Evolutionary conservation across 2,888 invertebrate genomes (phyloP).

Genomic region (Acanthococcus lagerstroemiae): DNA sequence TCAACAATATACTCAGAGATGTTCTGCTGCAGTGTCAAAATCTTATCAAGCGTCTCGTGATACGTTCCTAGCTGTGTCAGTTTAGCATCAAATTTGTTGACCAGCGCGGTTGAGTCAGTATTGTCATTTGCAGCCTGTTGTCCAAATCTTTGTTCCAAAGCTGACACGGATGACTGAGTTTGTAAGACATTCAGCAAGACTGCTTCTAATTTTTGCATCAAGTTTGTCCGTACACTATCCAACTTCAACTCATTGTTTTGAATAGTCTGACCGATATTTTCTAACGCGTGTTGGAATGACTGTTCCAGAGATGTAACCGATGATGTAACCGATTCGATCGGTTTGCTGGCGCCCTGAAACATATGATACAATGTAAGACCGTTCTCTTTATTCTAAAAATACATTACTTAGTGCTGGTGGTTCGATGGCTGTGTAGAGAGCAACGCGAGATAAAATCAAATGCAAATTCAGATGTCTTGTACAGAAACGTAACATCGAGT

Average conservation of each 20-base stretch:
- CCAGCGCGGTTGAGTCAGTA: neutral
- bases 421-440: no score
- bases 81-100: neutral
- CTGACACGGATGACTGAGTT: neutral
- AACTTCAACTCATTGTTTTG: neutral
- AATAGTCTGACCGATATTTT: neutral
- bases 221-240: neutral
- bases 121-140: neutral
- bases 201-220: slow-evolving; percentile 5
- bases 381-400: no score
- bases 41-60: neutral
- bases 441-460: no score
- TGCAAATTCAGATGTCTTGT: no score
- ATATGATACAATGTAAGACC: no score
- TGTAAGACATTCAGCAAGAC: neutral
- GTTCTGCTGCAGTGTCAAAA: slow-evolving; percentile 2
- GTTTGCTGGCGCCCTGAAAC: no score
- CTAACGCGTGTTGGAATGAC: no score
- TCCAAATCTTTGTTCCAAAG: neutral
- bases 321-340: no score
- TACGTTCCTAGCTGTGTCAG: neutral
- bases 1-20: neutral
- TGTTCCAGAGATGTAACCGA: no score
- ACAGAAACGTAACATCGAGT: no score
- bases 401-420: no score